Base-by-base conservation (phyloP, 2,888 invertebrate genomes). In the Bombyx huttoni region DNA sequence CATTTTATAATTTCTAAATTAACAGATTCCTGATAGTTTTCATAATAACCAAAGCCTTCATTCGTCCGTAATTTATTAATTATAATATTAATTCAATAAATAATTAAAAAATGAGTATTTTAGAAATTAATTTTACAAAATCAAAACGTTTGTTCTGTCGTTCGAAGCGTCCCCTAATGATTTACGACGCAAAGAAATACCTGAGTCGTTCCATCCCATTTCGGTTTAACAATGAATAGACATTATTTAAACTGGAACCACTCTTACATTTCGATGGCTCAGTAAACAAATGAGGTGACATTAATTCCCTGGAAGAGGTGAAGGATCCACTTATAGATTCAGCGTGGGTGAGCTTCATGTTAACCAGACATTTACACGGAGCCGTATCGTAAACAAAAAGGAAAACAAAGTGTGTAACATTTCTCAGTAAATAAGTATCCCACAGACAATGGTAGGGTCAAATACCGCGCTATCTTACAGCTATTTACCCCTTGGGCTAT, bases 331-430 rank as follows among this genome's bases (percentile, higher is more conserved):
- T 46, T 50, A 13, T 49, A 45, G 33, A 54, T 55, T 60, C 52
- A 51, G 51, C 52, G 53, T 54, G 50, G 56, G 58, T 53, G 50
- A 52, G 56, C 56, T 59, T 56, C 51, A 51, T 59, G 59, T 54
- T 56, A 55, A 59, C 55, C 33, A 56, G 56, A 51, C 56, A 48
- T 58, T 54, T 54, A 57, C 33, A 6, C 34, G 40, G 35, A 34
- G 34, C 9, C 34, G 34, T 35, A 35, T 49, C 46, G 34, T 49
- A 47, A 49, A 53, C 33, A 46, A 10, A 13, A 45, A 34, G 47
- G 45, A 49, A 49, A 51, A 12, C 46, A n/a, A 49, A 24, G 24
- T 24, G 24, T 40, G 46, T n/a, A 49, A 49, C 24, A 47, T 40
- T 53, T 47, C 13, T 10, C 1, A 46, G 40, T 40, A 40, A 40